A percentile compares a stretch with the other conserved stretches of the same genome.
phyloP scores from a whole-genome alignment of 2,888 invertebrate species.

The Microchrysa polita region DNA sequence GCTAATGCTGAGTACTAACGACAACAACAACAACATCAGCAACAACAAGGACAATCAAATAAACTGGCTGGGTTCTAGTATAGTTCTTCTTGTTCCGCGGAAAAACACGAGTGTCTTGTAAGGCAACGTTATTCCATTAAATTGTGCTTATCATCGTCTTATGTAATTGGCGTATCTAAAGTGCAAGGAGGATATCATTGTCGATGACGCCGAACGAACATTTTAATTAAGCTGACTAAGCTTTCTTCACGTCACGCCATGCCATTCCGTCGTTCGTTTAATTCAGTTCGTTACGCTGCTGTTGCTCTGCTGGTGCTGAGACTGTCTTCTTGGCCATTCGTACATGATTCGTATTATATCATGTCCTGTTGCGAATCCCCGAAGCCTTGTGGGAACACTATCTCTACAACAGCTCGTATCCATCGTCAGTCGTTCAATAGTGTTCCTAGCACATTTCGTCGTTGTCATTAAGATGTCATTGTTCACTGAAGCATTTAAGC shows the following conservation, averaged over 20 bases:
- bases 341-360: no score
- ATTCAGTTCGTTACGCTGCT: no score
- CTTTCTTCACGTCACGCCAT: not conserved
- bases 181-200: not conserved
- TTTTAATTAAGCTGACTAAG: conserved; percentile 41
- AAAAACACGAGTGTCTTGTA: not conserved
- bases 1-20: no score
- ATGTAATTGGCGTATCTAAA: conserved; percentile 21
- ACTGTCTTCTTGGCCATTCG: no score
- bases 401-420: not conserved
- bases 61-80: not conserved
- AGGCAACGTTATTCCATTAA: conserved; percentile 29
- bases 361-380: not conserved
- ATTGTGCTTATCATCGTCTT: conserved; percentile 37
- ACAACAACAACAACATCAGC: not conserved
- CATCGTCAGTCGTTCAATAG: not conserved
- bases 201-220: conserved; percentile 4
- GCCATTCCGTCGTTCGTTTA: not conserved
- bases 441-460: conserved; percentile 11
- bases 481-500: conserved; percentile 28
- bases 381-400: not conserved
- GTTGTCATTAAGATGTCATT: conserved; percentile 26
- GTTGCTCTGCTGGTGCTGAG: no score
- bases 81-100: not conserved
- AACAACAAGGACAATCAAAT: conserved; percentile 4